Conservation (phyloP, 2,888 invertebrate species). For the Tetragnatha montana region DNA sequence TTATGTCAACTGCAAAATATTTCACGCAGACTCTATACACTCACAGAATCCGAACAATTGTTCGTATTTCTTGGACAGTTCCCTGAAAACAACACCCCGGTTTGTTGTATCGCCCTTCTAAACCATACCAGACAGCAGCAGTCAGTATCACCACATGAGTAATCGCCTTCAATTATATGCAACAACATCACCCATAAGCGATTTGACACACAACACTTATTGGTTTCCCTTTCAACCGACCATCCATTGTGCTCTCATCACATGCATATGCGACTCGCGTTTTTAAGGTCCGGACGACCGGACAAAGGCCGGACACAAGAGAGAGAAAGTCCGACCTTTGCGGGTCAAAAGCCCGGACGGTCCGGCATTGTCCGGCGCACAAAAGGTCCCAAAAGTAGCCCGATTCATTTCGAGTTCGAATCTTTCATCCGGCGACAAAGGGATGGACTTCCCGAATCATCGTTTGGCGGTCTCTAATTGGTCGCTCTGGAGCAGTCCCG, state of each 20-base stretch:
- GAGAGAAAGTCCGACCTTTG: background rate
- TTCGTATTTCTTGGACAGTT: too few species aligned
- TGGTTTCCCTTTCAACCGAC: background rate
- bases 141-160: background rate
- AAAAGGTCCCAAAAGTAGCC: background rate
- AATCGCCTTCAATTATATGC: background rate
- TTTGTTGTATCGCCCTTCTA: too few species aligned
- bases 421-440: slow-evolving; percentile 9
- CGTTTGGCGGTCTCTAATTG: background rate
- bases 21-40: too few species aligned
- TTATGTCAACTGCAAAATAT: too few species aligned
- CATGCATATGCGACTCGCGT: too few species aligned
- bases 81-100: too few species aligned
- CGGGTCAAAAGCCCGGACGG: background rate
- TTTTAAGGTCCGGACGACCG: too few species aligned
- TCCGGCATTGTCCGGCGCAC: slow-evolving; percentile 1
- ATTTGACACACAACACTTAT: background rate
- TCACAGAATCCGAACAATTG: too few species aligned
- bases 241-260: too few species aligned
- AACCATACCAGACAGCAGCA: background rate
- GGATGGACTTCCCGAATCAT: background rate
- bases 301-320: too few species aligned
- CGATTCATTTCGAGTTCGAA: slow-evolving; percentile 5
- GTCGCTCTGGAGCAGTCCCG: background rate
- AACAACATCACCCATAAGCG: background rate